Conservation (phyloP, 2,113 vertebrate species). For the Marmota monax region DNA sequence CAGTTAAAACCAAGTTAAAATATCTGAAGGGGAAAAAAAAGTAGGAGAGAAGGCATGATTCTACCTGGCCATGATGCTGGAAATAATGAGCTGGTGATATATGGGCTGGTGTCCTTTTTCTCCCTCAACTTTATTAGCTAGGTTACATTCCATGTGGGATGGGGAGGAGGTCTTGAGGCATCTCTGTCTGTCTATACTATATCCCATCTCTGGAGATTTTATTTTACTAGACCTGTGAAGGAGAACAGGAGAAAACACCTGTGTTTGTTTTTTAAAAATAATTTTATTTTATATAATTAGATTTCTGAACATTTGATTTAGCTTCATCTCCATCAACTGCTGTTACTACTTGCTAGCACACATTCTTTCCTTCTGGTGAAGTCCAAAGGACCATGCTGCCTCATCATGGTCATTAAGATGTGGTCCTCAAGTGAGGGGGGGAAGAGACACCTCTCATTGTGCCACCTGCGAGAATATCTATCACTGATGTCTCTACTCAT, state of each 20-base stretch:
- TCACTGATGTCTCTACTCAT: not conserved
- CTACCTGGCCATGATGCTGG: not conserved
- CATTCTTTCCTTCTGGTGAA: not conserved
- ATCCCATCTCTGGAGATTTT: not conserved
- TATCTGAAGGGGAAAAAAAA: not conserved
- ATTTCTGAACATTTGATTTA: not conserved
- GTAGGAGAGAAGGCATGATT: not conserved
- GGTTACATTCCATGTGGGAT: too few relatives aligned
- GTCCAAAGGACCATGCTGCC: not conserved
- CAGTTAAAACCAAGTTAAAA: not conserved
- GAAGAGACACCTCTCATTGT: not conserved
- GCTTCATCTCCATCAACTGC: not conserved
- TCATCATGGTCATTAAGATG: not conserved
- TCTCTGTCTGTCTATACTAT: not conserved
- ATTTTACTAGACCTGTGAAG: not conserved
- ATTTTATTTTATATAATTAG: constrained; percentile 28
- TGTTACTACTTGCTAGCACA: not conserved
- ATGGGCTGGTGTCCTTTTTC: not conserved
- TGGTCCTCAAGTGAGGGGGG: not conserved
- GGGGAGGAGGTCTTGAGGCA: not conserved
- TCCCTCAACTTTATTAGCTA: not conserved
- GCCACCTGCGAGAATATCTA: not conserved
- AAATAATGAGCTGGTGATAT: not conserved
- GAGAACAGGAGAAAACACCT: not conserved
- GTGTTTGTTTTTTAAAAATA: not conserved